These are phyloP conservation scores for Rhamphomyia laevipes DNA, from an alignment of 2,888 invertebrate species.

Conservation along the genomic window DNA sequence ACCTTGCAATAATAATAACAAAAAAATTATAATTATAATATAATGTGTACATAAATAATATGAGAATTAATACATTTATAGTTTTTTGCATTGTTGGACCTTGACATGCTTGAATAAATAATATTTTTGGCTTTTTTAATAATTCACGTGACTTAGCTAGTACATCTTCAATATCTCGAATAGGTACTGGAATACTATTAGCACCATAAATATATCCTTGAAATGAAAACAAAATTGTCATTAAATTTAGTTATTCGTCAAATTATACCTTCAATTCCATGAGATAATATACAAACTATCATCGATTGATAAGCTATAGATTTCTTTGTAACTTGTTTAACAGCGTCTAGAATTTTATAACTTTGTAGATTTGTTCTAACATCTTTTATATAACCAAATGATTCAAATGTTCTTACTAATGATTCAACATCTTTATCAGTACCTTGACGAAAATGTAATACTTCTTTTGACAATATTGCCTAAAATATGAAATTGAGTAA, in stretches of 20 bases:
- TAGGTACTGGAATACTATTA: conserved; percentile 39
- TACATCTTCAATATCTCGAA: conserved; percentile 38
- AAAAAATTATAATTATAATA: neutral
- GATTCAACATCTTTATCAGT: conserved; percentile 26
- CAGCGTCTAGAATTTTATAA: conserved; percentile 20
- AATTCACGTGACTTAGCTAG: conserved; percentile 35
- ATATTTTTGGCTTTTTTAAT: conserved; percentile 41
- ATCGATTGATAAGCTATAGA: conserved; percentile 27
- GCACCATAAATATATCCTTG: conserved; percentile 40
- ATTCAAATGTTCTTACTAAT: conserved; percentile 22
- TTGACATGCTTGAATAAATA: conserved; percentile 49
- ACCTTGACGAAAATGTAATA: conserved; percentile 23
- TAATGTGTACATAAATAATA: conserved; percentile 2
- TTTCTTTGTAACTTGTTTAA: conserved; percentile 23
- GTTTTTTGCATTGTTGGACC: conserved; percentile 23
- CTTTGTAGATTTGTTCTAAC: conserved; percentile 24
- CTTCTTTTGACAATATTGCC: conserved; percentile 19
- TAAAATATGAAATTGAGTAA: conserved; percentile 7
- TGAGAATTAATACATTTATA: neutral
- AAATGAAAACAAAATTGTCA: conserved; percentile 12
- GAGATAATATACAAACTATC: conserved; percentile 32
- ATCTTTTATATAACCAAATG: conserved; percentile 26
- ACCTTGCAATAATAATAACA: too few relatives aligned
- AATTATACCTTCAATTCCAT: conserved; percentile 28
- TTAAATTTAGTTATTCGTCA: neutral